Conservation (phyloP, 2,888 invertebrate genomes). For the Monochamus alternatus region DNA sequence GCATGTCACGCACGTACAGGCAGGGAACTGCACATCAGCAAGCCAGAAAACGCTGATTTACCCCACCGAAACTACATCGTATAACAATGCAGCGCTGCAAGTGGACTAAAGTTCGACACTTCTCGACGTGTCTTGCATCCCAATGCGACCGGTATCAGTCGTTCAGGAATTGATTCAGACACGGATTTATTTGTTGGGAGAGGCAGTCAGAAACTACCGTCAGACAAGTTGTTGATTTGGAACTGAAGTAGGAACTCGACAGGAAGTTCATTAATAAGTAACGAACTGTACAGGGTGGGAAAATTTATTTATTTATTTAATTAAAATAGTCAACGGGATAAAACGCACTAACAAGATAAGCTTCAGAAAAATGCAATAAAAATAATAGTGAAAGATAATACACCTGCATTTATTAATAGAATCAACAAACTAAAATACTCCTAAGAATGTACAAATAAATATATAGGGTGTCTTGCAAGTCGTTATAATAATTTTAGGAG, state of each 20-base stretch:
- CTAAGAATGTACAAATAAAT: too few relatives aligned
- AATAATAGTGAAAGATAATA: too few relatives aligned
- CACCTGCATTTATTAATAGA: too few relatives aligned
- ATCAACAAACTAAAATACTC: too few relatives aligned
- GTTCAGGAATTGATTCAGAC: constrained; percentile 40
- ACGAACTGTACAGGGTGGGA: not conserved
- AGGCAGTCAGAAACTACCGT: constrained; percentile 21
- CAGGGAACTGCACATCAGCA: not conserved
- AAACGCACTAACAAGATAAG: too few relatives aligned
- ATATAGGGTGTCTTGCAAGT: too few relatives aligned
- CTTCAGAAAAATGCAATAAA: too few relatives aligned
- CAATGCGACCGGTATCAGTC: constrained; percentile 22
- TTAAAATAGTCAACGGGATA: too few relatives aligned
- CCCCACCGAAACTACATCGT: not conserved
- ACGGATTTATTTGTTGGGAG: constrained; percentile 46
- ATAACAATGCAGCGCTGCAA: constrained; percentile 13
- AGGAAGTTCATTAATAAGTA: constrained; percentile 40
- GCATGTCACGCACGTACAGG: not conserved
- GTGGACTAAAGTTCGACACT: constrained; percentile 23
- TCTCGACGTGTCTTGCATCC: constrained; percentile 37
- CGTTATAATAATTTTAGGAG: too few relatives aligned
- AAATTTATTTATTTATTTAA: too few relatives aligned
- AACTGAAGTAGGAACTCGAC: not conserved
- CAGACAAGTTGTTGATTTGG: constrained; percentile 18
- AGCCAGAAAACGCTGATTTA: constrained; percentile 8